A percentile compares a stretch with the other conserved stretches of the same genome.
Conservation (phyloP, 1,140 invertebrate species). For the Ganaspis sp. region DNA sequence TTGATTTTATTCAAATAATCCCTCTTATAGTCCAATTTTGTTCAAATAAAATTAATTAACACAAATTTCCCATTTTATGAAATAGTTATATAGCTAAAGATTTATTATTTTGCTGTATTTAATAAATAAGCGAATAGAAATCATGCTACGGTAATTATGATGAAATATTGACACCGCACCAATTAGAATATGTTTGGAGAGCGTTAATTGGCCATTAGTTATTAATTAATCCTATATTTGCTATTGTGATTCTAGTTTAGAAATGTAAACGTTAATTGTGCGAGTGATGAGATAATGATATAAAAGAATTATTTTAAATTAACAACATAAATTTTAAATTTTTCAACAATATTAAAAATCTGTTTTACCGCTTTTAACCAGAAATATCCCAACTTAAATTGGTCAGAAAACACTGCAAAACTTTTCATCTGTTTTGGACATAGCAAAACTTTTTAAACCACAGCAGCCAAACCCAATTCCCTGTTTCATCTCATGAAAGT, state of each 20-base stretch:
- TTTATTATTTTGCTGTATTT: too few species aligned
- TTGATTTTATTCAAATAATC: too few species aligned
- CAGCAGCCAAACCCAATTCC: background rate
- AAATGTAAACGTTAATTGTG: background rate
- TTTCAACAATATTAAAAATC: background rate
- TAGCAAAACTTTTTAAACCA: conserved; percentile 9
- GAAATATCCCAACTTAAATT: background rate
- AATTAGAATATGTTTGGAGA: background rate
- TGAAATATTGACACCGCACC: background rate
- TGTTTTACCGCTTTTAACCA: background rate
- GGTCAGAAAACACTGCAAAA: background rate
- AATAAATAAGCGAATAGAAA: too few species aligned
- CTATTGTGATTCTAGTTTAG: background rate
- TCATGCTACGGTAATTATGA: background rate
- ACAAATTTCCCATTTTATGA: too few species aligned
- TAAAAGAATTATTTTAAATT: background rate
- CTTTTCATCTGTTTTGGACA: background rate
- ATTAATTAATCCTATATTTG: background rate
- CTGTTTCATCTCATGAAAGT: background rate
- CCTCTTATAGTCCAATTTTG: too few species aligned
- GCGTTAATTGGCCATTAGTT: background rate
- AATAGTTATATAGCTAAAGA: too few species aligned
- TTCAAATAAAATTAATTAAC: too few species aligned
- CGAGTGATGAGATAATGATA: background rate
- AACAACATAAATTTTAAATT: background rate